phyloP scores from a whole-genome alignment of 1,140 invertebrate species.

The Copidosoma floridanum region DNA sequence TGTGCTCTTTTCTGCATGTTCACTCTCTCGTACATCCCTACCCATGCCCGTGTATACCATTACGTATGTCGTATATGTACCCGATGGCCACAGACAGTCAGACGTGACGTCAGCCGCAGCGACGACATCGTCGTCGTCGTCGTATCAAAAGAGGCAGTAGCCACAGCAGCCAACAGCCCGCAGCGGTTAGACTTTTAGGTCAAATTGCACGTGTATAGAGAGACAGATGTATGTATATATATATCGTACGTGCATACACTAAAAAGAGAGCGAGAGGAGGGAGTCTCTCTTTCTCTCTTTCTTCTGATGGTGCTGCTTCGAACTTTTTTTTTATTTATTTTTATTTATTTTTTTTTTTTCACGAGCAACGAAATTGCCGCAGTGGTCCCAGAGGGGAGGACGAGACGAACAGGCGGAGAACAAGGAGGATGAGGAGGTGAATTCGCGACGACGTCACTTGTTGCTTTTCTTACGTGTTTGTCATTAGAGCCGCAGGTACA shows the following conservation, averaged over 20 bases:
- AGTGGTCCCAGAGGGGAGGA: no score
- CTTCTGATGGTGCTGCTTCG: background rate
- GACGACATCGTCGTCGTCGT: background rate
- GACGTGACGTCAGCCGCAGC: conserved; percentile 44
- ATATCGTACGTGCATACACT: no score
- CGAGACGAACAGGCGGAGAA: no score
- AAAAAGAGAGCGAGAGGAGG: no score
- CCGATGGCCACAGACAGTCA: conserved; percentile 37
- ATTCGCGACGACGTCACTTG: background rate
- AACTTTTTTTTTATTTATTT: no score
- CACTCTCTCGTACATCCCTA: background rate
- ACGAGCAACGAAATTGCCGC: background rate
- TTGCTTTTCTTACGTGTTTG: conserved; percentile 4
- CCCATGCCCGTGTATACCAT: background rate
- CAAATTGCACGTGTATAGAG: conserved; percentile 13
- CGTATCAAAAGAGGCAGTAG: background rate
- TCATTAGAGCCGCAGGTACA: background rate
- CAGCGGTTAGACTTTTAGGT: conserved; percentile 9
- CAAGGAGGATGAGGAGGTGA: background rate
- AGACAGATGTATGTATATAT: no score
- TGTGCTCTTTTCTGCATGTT: background rate
- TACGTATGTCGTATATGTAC: background rate
- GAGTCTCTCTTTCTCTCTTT: no score
- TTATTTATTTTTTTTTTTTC: background rate
- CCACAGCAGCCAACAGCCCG: no score